These are phyloP conservation scores for Crocallis elinguaria DNA, from an alignment of 2,888 invertebrate genomes.

Conservation along the genomic window DNA sequence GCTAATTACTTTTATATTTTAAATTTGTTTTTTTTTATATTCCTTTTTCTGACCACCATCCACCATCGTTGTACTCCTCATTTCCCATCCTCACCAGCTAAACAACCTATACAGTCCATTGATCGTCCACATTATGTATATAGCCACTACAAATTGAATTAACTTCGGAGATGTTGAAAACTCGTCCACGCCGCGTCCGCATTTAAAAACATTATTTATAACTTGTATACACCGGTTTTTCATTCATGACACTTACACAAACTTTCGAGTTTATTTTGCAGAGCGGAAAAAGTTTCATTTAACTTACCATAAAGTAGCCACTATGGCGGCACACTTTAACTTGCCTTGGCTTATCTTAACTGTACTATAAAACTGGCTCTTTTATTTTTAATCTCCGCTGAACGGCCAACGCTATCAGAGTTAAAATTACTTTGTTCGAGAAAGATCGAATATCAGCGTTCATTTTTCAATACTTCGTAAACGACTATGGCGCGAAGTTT, in stretches of 20 bases:
- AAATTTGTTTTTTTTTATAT: too few species aligned
- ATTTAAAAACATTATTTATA: conserved; percentile 11
- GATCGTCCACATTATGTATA: too few species aligned
- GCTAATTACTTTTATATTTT: too few species aligned
- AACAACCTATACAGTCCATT: too few species aligned
- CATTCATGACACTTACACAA: conserved; percentile 26
- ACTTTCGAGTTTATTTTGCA: conserved; percentile 49
- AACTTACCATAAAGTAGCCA: conserved; percentile 66
- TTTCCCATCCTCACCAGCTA: too few species aligned
- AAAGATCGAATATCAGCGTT: conserved; percentile 76
- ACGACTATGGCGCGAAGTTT: conserved; percentile 62
- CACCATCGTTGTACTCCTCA: too few species aligned
- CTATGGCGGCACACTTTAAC: conserved; percentile 61
- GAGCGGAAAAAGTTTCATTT: conserved; percentile 60
- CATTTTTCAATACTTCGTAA: conserved; percentile 79
- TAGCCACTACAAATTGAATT: too few species aligned
- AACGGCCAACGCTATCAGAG: conserved; percentile 68
- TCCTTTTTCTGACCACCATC: too few species aligned
- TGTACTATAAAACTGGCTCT: conserved; percentile 72
- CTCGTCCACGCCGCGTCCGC: not conserved
- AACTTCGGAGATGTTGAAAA: not conserved
- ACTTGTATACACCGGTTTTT: conserved; percentile 15
- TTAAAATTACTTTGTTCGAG: conserved; percentile 78
- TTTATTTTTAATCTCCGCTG: conserved; percentile 76
- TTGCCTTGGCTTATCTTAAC: conserved; percentile 71